Conservation (phyloP, 2,797 vertebrate species). For the Natrix natrix region DNA sequence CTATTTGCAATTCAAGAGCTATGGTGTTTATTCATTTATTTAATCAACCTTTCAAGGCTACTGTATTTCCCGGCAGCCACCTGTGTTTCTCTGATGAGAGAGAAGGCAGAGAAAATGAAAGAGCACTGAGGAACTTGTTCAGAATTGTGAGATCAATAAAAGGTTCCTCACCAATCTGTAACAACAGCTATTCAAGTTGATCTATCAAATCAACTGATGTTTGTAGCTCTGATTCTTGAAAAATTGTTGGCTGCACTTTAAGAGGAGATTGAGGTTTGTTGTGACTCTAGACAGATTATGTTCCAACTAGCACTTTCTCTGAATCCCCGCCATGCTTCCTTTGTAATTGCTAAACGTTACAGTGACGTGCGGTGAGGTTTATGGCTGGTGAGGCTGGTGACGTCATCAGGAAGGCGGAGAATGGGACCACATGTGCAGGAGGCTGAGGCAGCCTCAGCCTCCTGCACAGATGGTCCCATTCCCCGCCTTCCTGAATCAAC, state of each 20-base stretch:
- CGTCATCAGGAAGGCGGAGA: too few relatives aligned
- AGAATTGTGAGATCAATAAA: background rate
- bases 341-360: background rate
- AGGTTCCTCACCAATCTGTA: background rate
- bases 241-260: background rate
- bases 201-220: background rate
- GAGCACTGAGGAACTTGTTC: background rate
- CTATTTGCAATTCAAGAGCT: background rate
- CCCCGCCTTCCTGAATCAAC: too few relatives aligned
- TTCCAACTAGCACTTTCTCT: background rate
- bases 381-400: too few relatives aligned
- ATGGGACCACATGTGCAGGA: too few relatives aligned
- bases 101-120: background rate
- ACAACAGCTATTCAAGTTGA: background rate
- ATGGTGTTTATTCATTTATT: background rate
- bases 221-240: background rate
- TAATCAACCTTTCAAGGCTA: background rate
- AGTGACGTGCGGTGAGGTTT: background rate
- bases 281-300: background rate
- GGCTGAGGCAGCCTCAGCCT: too few relatives aligned
- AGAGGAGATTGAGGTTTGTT: background rate
- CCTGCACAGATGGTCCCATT: too few relatives aligned
- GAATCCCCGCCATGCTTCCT: background rate
- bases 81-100: background rate
- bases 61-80: background rate